Base-by-base conservation (phyloP, 2,888 invertebrate genomes). In the Metellina segmentata region DNA sequence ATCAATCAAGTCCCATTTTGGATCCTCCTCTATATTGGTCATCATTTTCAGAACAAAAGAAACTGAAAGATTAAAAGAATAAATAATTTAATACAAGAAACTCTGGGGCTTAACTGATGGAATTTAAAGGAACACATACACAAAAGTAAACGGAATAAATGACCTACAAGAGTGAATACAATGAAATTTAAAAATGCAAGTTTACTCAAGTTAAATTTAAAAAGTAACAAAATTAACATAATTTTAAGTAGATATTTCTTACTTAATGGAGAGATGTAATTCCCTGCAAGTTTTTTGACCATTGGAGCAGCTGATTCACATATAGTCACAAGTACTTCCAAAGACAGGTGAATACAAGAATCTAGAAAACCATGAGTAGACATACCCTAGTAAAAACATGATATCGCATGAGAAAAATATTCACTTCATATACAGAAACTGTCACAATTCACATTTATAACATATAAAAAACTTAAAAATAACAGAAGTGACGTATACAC, bases 221-320 rank as follows among this genome's bases (percentile, higher is more conserved):
- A 81, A 69, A 69, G 8, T 48, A 4, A 70, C 6, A 48, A 53
- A n/a, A n/a, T 51, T 6, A 79, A 20, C 16, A 0, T 52, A 8
- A 16, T n/a, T 69, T 8, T n/a, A 69, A n/a, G 0, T 5, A 52
- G 49, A 85, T 70, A 83, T 19, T 70, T 94, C 94, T 94, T 93
- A 96, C 95, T 94, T 77, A 96, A 94, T 70, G 94, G 94, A 48
- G 97, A 96, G 93, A 99, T 96, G 93, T 98, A 98, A 94, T 97
- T 97, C 53, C 96, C 96, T 16, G 98, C 98, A 93, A 97, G 97
- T 95, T 99, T 99, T 90, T 99, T 97, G 72, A 99, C 97, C 97
- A 99, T 99, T 5, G 98, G 98, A 0, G 99, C 98, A 7, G 99
- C 98, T 53, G 98, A 98, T 96, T 99, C 99, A 77, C 99, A 97